These are phyloP conservation scores for Oriolus oriolus DNA, from an alignment of 2,113 vertebrate genomes.

Conservation along the genomic window DNA sequence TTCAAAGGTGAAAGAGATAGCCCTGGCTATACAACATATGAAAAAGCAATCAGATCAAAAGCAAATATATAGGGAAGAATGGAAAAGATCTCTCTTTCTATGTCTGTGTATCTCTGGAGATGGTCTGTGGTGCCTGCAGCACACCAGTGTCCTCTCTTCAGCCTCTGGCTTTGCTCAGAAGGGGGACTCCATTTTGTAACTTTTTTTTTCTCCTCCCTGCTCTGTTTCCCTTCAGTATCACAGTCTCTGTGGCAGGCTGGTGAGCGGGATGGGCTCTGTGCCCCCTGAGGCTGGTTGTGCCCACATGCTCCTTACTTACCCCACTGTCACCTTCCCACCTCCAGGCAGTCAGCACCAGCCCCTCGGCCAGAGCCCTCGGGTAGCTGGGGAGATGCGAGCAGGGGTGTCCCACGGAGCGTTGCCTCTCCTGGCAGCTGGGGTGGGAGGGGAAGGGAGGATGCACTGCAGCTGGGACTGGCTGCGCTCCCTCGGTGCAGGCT, in stretches of 20 bases:
- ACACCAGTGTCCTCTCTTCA: not conserved
- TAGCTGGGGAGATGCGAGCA: fast-evolving
- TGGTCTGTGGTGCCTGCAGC: not conserved
- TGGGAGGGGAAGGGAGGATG: not conserved
- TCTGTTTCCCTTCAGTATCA: not conserved
- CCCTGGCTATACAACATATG: not conserved
- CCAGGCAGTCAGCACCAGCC: not conserved
- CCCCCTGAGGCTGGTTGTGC: fast-evolving
- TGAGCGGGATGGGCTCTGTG: not conserved
- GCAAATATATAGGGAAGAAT: not conserved
- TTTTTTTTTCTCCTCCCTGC: not conserved
- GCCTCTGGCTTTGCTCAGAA: not conserved
- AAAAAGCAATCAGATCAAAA: not conserved
- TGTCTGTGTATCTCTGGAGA: not conserved
- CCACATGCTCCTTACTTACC: fast-evolving
- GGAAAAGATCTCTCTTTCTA: not conserved
- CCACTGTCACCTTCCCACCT: fast-evolving
- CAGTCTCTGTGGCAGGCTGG: not conserved
- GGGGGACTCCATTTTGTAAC: not conserved
- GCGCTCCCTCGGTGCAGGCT: fast-evolving
- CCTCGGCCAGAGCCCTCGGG: not conserved
- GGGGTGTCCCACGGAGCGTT: fast-evolving
- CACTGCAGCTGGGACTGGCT: not conserved
- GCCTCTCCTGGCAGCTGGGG: not conserved
- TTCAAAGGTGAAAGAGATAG: not conserved